A percentile compares a stretch with the other conserved stretches of the same genome.
phyloP scores from a whole-genome alignment of 2,113 vertebrate species.

The Dascyllus trimaculatus region DNA sequence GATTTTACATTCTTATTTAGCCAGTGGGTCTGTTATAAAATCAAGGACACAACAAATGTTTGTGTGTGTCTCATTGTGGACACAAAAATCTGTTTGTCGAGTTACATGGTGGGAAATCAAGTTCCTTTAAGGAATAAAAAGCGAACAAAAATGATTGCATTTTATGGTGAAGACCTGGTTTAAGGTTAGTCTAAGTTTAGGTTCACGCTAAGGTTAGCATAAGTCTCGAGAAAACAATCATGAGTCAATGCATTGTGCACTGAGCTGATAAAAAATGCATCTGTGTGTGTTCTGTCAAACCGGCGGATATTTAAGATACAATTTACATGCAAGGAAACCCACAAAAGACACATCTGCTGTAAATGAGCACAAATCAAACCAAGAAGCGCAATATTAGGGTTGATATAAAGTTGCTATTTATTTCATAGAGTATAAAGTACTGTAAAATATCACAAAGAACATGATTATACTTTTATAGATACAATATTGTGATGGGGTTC shows the following conservation, averaged over 20 bases:
- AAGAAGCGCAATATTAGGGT: slow-evolving; percentile 38
- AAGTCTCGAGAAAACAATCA: background rate
- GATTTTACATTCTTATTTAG: no score
- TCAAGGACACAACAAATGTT: no score
- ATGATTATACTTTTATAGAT: slow-evolving; percentile 67
- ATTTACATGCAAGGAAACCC: slow-evolving; percentile 2
- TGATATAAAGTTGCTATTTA: slow-evolving; percentile 76
- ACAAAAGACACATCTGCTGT: background rate
- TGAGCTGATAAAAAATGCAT: background rate
- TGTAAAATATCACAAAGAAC: slow-evolving; percentile 74
- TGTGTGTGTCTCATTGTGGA: no score
- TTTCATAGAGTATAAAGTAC: slow-evolving; percentile 75
- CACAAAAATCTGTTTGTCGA: no score
- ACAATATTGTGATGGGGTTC: slow-evolving; percentile 61
- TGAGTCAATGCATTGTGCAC: background rate
- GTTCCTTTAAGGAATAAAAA: no score
- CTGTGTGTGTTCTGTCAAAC: background rate
- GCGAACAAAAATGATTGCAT: no score
- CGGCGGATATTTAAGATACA: background rate
- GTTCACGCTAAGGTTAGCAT: background rate
- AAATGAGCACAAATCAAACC: slow-evolving; percentile 10
- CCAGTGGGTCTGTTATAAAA: no score
- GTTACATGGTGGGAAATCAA: no score
- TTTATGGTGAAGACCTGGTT: no score
- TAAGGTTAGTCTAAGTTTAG: no score